Percentiles rank a stretch among this genome's conserved stretches.
These are phyloP conservation scores for Dendroctonus valens DNA, from an alignment of 1,140 invertebrate genomes.

Conservation along the genomic window DNA sequence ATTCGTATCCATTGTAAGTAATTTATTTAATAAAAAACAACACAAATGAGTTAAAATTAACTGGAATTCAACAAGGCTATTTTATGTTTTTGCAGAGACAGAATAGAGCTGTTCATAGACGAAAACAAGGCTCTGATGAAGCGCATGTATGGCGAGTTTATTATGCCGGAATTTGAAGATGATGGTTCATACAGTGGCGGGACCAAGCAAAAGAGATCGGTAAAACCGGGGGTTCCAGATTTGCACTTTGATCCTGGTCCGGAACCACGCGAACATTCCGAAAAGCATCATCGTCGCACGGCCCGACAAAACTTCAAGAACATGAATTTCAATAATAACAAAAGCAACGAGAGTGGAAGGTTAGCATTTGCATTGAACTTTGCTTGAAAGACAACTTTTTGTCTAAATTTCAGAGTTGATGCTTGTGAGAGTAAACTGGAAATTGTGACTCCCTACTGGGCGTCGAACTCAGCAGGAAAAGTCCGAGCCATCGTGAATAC, in stretches of 20 bases:
- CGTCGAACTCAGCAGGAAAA: constrained; percentile 87
- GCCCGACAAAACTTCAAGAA: constrained; percentile 57
- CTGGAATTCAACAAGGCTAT: constrained; percentile 1
- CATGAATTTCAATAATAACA: constrained; percentile 52
- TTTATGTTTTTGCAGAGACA: constrained; percentile 64
- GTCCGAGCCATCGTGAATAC: constrained; percentile 89
- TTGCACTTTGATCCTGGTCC: constrained; percentile 51
- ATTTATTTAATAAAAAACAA: background rate
- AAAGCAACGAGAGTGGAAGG: constrained; percentile 61
- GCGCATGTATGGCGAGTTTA: constrained; percentile 88
- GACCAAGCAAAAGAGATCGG: constrained; percentile 54
- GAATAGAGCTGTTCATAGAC: constrained; percentile 88
- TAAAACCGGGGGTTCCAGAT: constrained; percentile 55
- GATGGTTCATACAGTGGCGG: constrained; percentile 41
- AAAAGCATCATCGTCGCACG: constrained; percentile 51
- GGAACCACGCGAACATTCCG: constrained; percentile 41
- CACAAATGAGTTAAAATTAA: too few relatives aligned
- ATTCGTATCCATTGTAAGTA: constrained; percentile 85
- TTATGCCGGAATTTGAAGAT: constrained; percentile 56
- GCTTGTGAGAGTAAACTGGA: constrained; percentile 90
- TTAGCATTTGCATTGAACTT: constrained; percentile 35
- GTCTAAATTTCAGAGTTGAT: constrained; percentile 65
- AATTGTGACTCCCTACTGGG: constrained; percentile 92
- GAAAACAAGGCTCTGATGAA: constrained; percentile 91
- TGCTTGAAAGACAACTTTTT: background rate